Percentiles rank a stretch among this genome's conserved stretches.
These are phyloP conservation scores for Sphecodes monilicornis DNA, from an alignment of 2,888 invertebrate genomes.

Conservation along the genomic window DNA sequence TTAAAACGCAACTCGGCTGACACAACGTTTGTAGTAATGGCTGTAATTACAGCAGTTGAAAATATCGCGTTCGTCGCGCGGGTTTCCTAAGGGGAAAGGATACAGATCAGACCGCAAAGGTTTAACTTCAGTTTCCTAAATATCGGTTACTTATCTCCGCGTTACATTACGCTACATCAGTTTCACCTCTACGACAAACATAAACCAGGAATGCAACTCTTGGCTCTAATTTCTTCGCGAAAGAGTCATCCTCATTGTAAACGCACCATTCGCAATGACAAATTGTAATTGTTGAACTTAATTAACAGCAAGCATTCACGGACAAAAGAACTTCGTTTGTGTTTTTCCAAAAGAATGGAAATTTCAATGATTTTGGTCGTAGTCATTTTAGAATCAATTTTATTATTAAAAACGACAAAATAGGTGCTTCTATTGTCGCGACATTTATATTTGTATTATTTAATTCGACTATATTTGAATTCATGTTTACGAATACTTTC, in stretches of 20 bases:
- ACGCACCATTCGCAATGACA: not conserved
- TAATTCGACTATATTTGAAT: not conserved
- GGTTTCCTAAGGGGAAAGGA: not conserved
- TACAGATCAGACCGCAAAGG: conserved; percentile 9
- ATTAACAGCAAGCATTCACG: not conserved
- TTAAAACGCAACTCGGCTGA: conserved; percentile 1
- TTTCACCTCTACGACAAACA: not conserved
- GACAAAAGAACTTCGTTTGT: not conserved
- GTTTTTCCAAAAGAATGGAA: not conserved
- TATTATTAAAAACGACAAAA: not conserved
- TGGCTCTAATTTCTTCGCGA: not conserved
- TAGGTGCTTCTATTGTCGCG: not conserved
- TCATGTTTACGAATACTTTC: not conserved
- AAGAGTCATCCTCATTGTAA: not conserved
- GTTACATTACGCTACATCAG: conserved; percentile 1
- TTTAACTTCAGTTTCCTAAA: not conserved
- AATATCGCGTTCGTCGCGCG: not conserved
- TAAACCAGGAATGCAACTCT: not conserved
- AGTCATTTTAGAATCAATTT: not conserved
- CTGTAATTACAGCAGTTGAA: not conserved
- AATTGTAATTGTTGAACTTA: not conserved
- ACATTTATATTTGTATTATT: not conserved
- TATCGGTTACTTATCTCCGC: conserved; percentile 7
- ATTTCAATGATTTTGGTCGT: not conserved
- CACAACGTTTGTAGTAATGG: not conserved